Evolutionary conservation across 2,888 invertebrate genomes (phyloP), one percentile per base, ranked within the genome.

Genomic region (Tigriopus californicus): DNA sequence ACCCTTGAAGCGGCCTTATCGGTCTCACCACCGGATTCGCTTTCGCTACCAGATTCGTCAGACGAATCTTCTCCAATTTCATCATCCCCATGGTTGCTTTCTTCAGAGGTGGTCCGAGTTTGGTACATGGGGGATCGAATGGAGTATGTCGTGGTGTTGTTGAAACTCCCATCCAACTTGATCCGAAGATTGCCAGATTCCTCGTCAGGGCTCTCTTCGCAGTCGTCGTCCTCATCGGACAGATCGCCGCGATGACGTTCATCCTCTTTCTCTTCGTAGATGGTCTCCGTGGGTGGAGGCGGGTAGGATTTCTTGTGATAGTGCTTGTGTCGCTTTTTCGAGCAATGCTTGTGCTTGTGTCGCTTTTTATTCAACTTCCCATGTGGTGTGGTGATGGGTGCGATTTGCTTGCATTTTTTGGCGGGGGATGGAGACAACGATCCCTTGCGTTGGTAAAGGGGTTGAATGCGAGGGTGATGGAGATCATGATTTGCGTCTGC

Each of bases 261-360:
- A 33, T 33, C 33, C 33, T 33, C 33, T 33, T 33, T 33, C 33
- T 33, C 33, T 33, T 33, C 33, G 8, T 5, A 33, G 33, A 33
- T 33, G 33, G 33, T 33, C 33, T 33, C 33, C 33, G 33, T 33
- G 33, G 33, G 33, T 33, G 33, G 33, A 33, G 33, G 33, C 33
- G 33, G 33, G 33, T 33, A 33, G 44, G 41, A 49, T 51, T 51
- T 61, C 6, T 54, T 60, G 53, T 61, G 65, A 54, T 63, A 66
- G 58, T 61, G 65, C 67, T 70, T 64, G 69, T 72, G 69, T 47
- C 75, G 74, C 64, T 77, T 77, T 62, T 69, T 67, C 60, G 67
- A 74, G 67, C 81, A 79, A 70, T 84, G 80, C 67, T 82, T 83
- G 69, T 82, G 80, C 66, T 85, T 85, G 71, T 85, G 85, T 64